Conservation (phyloP, 2,888 invertebrate species). For the Globia sparganii region DNA sequence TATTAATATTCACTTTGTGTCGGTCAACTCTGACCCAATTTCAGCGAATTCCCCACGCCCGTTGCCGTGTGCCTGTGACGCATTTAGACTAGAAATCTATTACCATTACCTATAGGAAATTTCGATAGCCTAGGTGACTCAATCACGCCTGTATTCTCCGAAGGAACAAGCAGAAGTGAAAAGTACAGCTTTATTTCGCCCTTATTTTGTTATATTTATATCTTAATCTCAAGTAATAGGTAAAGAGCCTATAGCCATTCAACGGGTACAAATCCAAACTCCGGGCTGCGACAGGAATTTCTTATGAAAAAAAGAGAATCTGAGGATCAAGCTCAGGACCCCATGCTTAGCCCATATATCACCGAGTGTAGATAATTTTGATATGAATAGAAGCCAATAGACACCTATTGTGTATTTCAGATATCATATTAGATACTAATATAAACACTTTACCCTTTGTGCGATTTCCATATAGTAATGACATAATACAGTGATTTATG, state of each 20-base stretch:
- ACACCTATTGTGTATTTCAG: constrained; percentile 21
- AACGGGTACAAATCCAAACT: neutral
- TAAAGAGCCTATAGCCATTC: neutral
- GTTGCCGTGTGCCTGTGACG: constrained; percentile 67
- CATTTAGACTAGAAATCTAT: constrained; percentile 56
- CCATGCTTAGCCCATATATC: neutral
- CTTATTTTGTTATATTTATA: no score
- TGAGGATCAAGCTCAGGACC: neutral
- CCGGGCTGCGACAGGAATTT: no score
- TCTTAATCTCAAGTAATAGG: no score
- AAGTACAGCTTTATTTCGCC: no score
- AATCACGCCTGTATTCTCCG: neutral
- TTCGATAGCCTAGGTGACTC: neutral
- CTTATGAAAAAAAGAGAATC: neutral
- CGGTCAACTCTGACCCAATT: constrained; percentile 76
- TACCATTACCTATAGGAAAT: constrained; percentile 15
- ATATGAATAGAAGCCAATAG: constrained; percentile 23
- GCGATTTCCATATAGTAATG: constrained; percentile 13
- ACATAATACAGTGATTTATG: constrained; percentile 44
- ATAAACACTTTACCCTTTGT: constrained; percentile 39
- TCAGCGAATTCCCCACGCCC: constrained; percentile 62
- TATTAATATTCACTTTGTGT: constrained; percentile 60
- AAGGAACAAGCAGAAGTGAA: neutral
- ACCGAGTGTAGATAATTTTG: neutral
- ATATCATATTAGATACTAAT: constrained; percentile 35